These are phyloP conservation scores for Corythaixoides concolor DNA, from an alignment of 2,113 vertebrate species.

Conservation along the genomic window DNA sequence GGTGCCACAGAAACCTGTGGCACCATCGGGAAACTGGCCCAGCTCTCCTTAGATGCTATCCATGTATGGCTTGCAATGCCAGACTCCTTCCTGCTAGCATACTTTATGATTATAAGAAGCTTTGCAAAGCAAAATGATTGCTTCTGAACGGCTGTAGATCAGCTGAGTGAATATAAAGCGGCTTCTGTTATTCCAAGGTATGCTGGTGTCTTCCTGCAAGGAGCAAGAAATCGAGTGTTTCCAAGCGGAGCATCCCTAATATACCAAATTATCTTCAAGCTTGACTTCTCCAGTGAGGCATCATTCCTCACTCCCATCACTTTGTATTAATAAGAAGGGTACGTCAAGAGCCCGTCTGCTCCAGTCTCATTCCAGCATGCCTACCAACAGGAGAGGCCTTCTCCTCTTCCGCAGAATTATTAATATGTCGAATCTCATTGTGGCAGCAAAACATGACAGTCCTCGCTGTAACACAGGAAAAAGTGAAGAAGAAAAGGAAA, in stretches of 20 bases:
- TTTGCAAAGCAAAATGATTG: conserved; percentile 1
- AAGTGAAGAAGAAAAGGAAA: neutral
- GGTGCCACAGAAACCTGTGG: neutral
- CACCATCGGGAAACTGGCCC: neutral
- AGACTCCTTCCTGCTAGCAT: neutral
- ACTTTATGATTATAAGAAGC: neutral
- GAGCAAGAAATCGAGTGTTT: neutral
- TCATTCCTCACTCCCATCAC: conserved; percentile 15
- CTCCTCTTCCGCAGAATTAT: neutral
- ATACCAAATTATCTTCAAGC: conserved; percentile 21
- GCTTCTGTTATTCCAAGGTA: conserved; percentile 4
- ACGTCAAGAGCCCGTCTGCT: conserved; percentile 27
- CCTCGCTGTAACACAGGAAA: neutral
- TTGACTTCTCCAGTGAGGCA: conserved; percentile 27
- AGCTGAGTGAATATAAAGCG: conserved; percentile 16
- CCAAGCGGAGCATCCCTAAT: neutral
- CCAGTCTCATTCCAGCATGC: neutral
- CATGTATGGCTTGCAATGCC: neutral
- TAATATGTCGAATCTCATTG: neutral
- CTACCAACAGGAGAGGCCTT: neutral
- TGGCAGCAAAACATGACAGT: neutral
- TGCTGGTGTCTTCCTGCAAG: neutral
- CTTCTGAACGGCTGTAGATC: neutral
- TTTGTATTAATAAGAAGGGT: neutral
- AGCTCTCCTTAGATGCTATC: neutral